Evolutionary conservation across 2,797 vertebrate species (phyloP).

Genomic region (Arnoldichthys spilopterus): DNA sequence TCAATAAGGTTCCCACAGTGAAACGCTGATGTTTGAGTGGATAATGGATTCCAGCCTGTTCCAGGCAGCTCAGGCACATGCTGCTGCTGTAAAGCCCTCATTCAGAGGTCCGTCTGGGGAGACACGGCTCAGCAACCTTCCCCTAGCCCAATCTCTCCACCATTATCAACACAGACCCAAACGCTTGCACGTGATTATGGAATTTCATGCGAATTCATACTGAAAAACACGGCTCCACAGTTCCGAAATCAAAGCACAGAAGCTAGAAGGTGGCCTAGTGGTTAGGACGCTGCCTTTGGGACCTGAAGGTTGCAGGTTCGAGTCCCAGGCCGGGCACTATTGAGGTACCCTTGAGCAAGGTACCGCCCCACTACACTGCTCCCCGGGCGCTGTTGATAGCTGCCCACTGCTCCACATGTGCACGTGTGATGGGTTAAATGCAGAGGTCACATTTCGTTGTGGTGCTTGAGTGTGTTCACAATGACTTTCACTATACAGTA

Average conservation of each 20-base stretch:
- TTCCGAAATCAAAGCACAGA: neutral
- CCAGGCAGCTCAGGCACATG: conserved; percentile 51
- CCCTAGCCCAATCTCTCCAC: neutral
- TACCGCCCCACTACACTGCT: too few relatives aligned
- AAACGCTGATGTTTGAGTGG: conserved; percentile 73
- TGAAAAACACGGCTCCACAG: neutral
- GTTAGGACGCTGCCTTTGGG: too few relatives aligned
- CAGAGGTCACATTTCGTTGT: too few relatives aligned
- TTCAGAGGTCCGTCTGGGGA: conserved; percentile 34
- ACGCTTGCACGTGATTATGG: neutral
- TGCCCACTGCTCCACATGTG: too few relatives aligned
- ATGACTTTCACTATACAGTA: too few relatives aligned
- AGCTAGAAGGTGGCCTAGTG: too few relatives aligned
- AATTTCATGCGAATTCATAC: neutral
- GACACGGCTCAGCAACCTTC: conserved; percentile 17
- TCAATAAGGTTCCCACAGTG: conserved; percentile 85
- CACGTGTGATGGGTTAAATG: too few relatives aligned
- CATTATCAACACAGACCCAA: neutral
- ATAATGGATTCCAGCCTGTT: conserved; percentile 79
- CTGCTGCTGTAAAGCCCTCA: conserved; percentile 46
- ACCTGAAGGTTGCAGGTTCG: too few relatives aligned
- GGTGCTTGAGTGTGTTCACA: too few relatives aligned
- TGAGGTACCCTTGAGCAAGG: too few relatives aligned
- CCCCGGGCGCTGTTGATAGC: too few relatives aligned
- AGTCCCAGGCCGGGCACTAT: too few relatives aligned